phyloP scores from a whole-genome alignment of 1,140 invertebrate genomes.

The Goniozus legneri region DNA sequence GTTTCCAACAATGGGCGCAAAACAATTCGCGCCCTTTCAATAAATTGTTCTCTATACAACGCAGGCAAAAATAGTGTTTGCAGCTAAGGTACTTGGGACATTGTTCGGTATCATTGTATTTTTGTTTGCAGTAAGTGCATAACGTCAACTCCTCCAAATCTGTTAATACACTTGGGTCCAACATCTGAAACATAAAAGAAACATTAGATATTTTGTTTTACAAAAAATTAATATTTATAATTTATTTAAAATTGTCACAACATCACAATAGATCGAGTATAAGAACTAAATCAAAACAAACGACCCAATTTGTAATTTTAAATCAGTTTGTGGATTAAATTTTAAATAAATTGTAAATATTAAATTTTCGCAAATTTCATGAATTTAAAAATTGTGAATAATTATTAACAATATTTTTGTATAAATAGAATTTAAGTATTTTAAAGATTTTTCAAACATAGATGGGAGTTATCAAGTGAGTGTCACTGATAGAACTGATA shows the following conservation, averaged over 20 bases:
- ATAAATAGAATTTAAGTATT: no score
- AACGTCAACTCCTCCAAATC: slow-evolving; percentile 69
- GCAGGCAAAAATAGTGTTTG: slow-evolving; percentile 73
- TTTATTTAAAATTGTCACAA: no score
- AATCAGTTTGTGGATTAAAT: neutral
- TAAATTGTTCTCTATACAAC: slow-evolving; percentile 66
- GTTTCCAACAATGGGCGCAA: slow-evolving; percentile 69
- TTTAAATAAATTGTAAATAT: no score
- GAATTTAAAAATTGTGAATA: no score
- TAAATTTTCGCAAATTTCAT: no score
- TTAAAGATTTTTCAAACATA: no score
- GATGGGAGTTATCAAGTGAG: no score
- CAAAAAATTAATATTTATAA: no score
- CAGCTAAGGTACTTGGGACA: slow-evolving; percentile 71
- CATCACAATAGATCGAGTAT: no score
- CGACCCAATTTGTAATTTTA: slow-evolving; percentile 1
- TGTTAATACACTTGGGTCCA: slow-evolving; percentile 56
- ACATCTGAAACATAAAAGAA: slow-evolving; percentile 47
- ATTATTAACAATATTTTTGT: no score
- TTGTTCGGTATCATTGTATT: slow-evolving; percentile 66
- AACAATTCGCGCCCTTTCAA: slow-evolving; percentile 62
- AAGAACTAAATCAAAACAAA: no score
- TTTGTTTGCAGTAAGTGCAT: slow-evolving; percentile 66
- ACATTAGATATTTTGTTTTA: neutral
- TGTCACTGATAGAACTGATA: no score